Conservation (phyloP, 2,888 invertebrate species). For the Platypus cylindrus region DNA sequence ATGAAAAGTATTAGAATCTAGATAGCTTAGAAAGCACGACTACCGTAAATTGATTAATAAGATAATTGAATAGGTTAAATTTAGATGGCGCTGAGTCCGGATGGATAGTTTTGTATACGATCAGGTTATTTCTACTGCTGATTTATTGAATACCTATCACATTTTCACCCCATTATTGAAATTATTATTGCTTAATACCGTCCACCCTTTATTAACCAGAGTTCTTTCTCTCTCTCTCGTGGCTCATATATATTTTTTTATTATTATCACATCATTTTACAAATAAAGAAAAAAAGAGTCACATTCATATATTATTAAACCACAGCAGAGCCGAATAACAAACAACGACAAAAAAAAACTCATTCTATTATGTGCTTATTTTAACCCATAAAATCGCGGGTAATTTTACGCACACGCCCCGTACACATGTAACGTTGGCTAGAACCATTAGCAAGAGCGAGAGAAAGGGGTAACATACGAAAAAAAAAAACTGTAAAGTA, state of each 20-base stretch:
- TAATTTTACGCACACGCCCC: conserved; percentile 28
- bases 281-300: conserved; percentile 6
- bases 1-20: no score
- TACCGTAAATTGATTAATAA: no score
- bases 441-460: conserved; percentile 22
- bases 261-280: conserved; percentile 5
- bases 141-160: no score
- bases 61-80: no score
- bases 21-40: no score
- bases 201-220: not conserved
- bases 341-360: conserved; percentile 17
- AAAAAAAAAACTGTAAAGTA: no score
- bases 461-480: conserved; percentile 15
- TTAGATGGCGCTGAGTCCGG: no score
- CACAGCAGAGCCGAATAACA: no score
- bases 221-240: conserved; percentile 9
- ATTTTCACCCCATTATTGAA: no score
- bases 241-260: conserved; percentile 10
- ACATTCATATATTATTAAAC: conserved; percentile 10
- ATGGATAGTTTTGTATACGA: no score
- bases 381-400: conserved; percentile 21
- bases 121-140: no score
- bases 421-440: conserved; percentile 30
- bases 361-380: conserved; percentile 18
- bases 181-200: no score